Evolutionary conservation across 2,797 vertebrate species (phyloP).

Genomic region (Falco biarmicus): DNA sequence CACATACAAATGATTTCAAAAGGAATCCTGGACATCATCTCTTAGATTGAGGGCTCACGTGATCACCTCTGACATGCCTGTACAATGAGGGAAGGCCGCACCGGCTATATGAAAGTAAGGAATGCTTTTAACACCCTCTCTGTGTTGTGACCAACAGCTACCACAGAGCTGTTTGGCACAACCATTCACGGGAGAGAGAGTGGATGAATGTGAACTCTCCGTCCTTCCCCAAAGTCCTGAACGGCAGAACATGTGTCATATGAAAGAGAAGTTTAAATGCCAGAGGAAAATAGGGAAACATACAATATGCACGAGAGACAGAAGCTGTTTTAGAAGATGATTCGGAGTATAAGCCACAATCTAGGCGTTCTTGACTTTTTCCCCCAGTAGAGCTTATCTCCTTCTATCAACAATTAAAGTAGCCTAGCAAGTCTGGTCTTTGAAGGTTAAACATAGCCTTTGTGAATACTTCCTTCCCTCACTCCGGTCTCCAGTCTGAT

Average conservation of each 20-base stretch:
- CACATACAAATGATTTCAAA: neutral
- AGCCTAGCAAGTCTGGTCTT: neutral
- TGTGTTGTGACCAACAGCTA: neutral
- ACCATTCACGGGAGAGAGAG: neutral
- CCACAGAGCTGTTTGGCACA: neutral
- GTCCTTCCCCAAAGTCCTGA: neutral
- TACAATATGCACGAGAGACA: neutral
- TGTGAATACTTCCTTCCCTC: neutral
- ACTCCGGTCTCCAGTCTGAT: neutral
- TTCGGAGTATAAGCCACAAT: neutral
- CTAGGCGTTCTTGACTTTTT: neutral
- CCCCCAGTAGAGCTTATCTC: neutral
- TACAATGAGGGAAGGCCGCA: neutral
- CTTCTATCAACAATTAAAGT: neutral
- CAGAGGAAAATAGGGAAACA: neutral
- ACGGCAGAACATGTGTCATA: neutral
- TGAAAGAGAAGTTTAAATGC: neutral
- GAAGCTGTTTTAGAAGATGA: neutral
- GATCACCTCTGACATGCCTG: neutral
- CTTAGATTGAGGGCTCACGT: neutral
- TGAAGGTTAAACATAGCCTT: neutral
- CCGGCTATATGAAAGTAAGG: neutral
- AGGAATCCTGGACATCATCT: neutral
- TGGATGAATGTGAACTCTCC: neutral
- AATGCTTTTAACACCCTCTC: neutral